Evolutionary conservation across 2,113 vertebrate genomes (phyloP), one percentile per base, ranked within the genome.

Genomic region (Girardinichthys multiradiatus): DNA sequence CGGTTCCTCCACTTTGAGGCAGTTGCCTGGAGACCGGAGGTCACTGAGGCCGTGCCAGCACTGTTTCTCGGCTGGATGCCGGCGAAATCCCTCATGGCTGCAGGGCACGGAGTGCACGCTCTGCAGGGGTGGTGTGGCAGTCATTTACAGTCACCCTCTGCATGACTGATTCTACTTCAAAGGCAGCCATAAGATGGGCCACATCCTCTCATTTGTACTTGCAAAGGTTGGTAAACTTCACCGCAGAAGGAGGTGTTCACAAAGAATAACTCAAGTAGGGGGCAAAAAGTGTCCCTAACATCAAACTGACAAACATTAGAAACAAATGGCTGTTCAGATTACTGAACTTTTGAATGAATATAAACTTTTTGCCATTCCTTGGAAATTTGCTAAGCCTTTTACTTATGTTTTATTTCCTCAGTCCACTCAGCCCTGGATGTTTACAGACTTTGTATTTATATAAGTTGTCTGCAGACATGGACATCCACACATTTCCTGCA

Each of bases 1-100:
- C 79, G 65, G 58, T 70, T 86, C 74, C 70, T 83, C 69, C 81
- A 48, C 77, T 85, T 57, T 3, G 64, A 76, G 76, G 77, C 70
- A 75, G 90, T 93, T 92, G 92, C 90, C 87, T 85, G 89, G 90
- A 87, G 86, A 93, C 90, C 37, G 27, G 76, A 87, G 90, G 86
- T 93, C 84, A 90, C 61, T 68, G 87, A 90, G 90, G 90, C 89
- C 45, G 48, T 83, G 83, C 85, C 87, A 88, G 86, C 72, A 51
- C 76, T 57, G 82, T 70, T 39, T 68, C 77, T 80, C 69, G 63
- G 83, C 80, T 79, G 83, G 84, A 83, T 28, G 72, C 77, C 51
- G 80, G 86, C 87, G 85, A 86, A 91, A 86, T 85, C 88, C 87
- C 87, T 80, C 59, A n/a, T 37, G 80, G 77, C 84, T 82, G 67